These are phyloP conservation scores for Andrena cerasifolii DNA, from an alignment of 1,140 invertebrate species.

Conservation along the genomic window DNA sequence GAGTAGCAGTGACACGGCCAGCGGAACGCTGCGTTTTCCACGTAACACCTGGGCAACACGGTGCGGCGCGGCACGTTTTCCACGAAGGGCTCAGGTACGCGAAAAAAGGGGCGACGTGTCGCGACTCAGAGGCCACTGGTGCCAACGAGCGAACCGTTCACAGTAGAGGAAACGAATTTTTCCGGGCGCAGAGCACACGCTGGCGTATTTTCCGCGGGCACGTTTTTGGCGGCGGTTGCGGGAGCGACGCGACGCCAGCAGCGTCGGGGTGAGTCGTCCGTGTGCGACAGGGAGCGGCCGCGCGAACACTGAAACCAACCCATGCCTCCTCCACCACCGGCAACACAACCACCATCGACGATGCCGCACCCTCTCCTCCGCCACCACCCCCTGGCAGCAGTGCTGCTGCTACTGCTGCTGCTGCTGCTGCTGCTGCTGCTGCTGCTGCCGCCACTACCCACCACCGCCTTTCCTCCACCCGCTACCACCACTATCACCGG, in stretches of 20 bases:
- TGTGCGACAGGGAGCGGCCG: slow-evolving; percentile 80
- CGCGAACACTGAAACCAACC: slow-evolving; percentile 77
- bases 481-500: slow-evolving; percentile 55
- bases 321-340: slow-evolving; percentile 65
- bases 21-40: not conserved
- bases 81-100: not conserved
- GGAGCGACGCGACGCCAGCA: slow-evolving; percentile 66
- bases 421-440: too few species aligned
- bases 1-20: not conserved
- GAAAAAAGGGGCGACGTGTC: too few species aligned
- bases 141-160: too few species aligned
- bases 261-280: slow-evolving; percentile 67
- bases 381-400: slow-evolving; percentile 42
- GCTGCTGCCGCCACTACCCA: slow-evolving; percentile 30
- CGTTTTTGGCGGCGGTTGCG: slow-evolving; percentile 64
- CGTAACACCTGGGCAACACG: not conserved
- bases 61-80: not conserved
- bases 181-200: too few species aligned
- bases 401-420: slow-evolving; percentile 22
- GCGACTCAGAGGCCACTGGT: too few species aligned
- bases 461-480: slow-evolving; percentile 47
- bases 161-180: too few species aligned
- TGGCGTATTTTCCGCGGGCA: slow-evolving; percentile 66
- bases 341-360: slow-evolving; percentile 52
- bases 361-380: slow-evolving; percentile 50